These are phyloP conservation scores for Apis dorsata DNA, from an alignment of 1,140 invertebrate species.

Conservation along the genomic window DNA sequence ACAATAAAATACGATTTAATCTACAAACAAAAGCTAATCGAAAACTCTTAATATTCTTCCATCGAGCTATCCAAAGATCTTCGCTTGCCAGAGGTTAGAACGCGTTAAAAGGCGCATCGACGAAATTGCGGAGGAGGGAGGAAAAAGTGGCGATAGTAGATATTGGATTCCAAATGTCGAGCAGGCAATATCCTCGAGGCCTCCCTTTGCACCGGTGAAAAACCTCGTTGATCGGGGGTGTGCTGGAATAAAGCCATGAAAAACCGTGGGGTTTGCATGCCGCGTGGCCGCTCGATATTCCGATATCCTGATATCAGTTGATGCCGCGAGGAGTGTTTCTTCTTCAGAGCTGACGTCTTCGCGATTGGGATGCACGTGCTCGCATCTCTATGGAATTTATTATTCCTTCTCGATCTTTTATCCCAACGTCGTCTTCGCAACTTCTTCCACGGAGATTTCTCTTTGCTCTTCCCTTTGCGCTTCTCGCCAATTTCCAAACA, in stretches of 20 bases:
- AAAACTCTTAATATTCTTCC: neutral
- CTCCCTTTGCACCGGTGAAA: slow-evolving; percentile 38
- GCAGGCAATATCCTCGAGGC: slow-evolving; percentile 60
- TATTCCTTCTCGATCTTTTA: slow-evolving; percentile 49
- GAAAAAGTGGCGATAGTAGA: slow-evolving; percentile 45
- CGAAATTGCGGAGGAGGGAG: neutral
- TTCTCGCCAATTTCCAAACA: neutral
- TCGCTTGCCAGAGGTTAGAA: neutral
- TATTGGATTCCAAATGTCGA: slow-evolving; percentile 63
- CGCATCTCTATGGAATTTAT: slow-evolving; percentile 57
- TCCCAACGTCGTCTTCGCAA: neutral
- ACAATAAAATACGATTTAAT: neutral
- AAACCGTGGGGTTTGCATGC: slow-evolving; percentile 56
- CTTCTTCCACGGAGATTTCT: neutral
- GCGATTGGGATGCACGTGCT: slow-evolving; percentile 27
- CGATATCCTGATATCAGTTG: slow-evolving; percentile 65
- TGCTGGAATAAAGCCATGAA: slow-evolving; percentile 62
- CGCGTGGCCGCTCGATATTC: slow-evolving; percentile 61
- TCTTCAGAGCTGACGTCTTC: slow-evolving; percentile 46
- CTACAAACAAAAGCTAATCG: too few relatives aligned
- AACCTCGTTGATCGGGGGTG: slow-evolving; percentile 36
- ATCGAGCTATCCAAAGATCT: neutral
- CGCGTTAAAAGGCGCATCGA: slow-evolving; percentile 21
- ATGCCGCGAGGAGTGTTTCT: slow-evolving; percentile 58
- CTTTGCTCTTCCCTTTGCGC: neutral